Base-by-base conservation (phyloP, 2,797 vertebrate species). In the Rachycentron canadum region DNA sequence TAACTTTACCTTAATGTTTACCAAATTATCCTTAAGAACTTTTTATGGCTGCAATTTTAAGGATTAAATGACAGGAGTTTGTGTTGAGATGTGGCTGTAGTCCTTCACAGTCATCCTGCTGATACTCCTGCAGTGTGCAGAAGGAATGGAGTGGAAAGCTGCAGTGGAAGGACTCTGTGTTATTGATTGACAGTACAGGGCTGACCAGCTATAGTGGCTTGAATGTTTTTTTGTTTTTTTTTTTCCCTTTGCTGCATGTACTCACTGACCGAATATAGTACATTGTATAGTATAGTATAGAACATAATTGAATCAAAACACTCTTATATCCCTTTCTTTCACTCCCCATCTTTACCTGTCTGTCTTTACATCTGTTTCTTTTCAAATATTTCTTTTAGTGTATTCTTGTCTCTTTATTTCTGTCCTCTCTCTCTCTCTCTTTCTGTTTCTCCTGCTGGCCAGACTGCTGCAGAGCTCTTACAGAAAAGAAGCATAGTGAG, bases 401-500 rank as follows among this genome's bases (percentile, higher is more conserved):
- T 55, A 72, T 62, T 28, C 41, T 56, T 43, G 12, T 43, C 23
- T 78, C 57, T 71, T 30, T 74, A 19, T 56, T n/a, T 73, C 40
- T 43, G 11, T 59, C 21, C 8, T 28, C 45, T 11, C 50, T 11
- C 38, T 68, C 78, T 23, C 34, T 34, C 26, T 36, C 50, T 26
- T n/a, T 17, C 38, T 69, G 57, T 76, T 65, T 65, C 50, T 71
- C 50, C 74, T 72, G 69, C 81, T 60, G 69, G 71, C 78, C 74
- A 82, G 83, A 88, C 79, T 90, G 81, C 90, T 91, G 92, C 92
- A 91, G 91, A 88, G 91, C 89, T 88, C 81, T 85, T 79, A 76
- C 71, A 82, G 78, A 86, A 86, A 83, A 90, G 89, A 82, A 89
- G 88, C 92, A 81, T 92, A 93, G 90, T 90, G 92, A 91, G 91